Conservation (phyloP, 2,113 vertebrate genomes). For the Pterocles burchelli region DNA sequence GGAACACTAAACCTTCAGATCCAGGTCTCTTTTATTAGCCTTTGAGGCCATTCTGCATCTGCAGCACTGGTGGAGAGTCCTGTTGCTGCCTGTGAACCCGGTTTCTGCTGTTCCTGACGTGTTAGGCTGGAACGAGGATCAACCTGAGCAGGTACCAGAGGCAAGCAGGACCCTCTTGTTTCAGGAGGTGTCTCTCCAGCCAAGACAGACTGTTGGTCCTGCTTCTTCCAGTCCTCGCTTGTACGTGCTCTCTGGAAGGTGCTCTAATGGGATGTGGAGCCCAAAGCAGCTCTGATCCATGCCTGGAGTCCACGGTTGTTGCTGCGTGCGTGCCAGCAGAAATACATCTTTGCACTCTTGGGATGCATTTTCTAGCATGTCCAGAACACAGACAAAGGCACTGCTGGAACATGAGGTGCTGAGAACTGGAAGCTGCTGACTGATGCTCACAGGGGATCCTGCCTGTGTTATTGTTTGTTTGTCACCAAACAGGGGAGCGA, state of each 20-base stretch:
- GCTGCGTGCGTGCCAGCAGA: fast-evolving
- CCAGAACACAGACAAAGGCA: neutral
- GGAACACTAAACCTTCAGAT: neutral
- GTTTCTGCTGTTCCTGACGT: neutral
- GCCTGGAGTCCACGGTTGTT: neutral
- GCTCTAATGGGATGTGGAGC: neutral
- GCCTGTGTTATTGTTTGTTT: neutral
- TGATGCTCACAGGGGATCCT: neutral
- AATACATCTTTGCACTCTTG: neutral
- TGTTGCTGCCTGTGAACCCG: neutral
- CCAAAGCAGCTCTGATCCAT: neutral
- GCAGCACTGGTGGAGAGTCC: neutral
- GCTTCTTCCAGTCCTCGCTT: neutral
- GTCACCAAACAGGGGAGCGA: neutral
- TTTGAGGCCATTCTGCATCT: neutral
- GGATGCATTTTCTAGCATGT: neutral
- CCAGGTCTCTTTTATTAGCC: neutral
- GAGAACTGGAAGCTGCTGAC: neutral
- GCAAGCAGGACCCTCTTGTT: neutral
- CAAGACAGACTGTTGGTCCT: neutral
- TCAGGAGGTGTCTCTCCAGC: neutral
- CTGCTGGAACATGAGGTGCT: neutral
- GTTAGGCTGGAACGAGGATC: neutral
- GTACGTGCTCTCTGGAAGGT: neutral
- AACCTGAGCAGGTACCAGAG: neutral